These are phyloP conservation scores for Cordylochernes scorpioides DNA, from an alignment of 2,888 invertebrate species.

Conservation along the genomic window DNA sequence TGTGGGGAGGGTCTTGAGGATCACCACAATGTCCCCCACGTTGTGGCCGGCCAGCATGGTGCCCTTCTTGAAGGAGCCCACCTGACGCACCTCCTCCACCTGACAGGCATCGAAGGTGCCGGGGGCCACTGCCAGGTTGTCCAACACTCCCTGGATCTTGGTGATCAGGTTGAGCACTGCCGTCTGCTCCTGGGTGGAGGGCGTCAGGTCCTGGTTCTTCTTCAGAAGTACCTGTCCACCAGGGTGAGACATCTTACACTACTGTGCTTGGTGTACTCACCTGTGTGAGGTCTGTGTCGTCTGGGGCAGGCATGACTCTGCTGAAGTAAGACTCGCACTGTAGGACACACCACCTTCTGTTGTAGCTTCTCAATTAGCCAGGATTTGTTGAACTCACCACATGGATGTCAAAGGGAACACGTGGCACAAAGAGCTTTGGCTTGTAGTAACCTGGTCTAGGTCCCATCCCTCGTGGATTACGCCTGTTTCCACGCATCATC, in stretches of 20 bases:
- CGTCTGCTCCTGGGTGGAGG: constrained; percentile 65
- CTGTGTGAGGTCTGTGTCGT: constrained; percentile 57
- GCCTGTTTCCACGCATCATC: constrained; percentile 13
- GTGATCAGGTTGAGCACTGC: constrained; percentile 75
- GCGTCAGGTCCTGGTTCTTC: constrained; percentile 68
- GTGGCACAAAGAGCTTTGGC: constrained; percentile 14
- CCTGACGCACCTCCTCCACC: constrained; percentile 78
- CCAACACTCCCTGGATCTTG: constrained; percentile 75
- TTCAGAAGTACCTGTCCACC: constrained; percentile 69
- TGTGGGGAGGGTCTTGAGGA: constrained; percentile 80
- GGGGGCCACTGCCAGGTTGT: constrained; percentile 76
- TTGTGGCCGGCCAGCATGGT: constrained; percentile 88
- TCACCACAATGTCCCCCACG: constrained; percentile 83
- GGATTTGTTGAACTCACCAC: no score
- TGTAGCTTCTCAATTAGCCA: no score
- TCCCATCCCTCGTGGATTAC: constrained; percentile 8
- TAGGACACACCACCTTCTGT: constrained; percentile 2
- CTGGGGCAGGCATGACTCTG: constrained; percentile 46
- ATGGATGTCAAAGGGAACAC: constrained; percentile 57
- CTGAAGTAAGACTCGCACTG: constrained; percentile 63
- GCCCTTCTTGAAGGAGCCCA: constrained; percentile 91
- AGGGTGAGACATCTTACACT: no score
- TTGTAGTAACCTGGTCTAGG: constrained; percentile 11
- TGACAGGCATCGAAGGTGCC: constrained; percentile 80
- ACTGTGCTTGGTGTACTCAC: constrained; percentile 24